Conservation (phyloP, 1,140 invertebrate genomes). For the Cataglyphis hispanica region DNA sequence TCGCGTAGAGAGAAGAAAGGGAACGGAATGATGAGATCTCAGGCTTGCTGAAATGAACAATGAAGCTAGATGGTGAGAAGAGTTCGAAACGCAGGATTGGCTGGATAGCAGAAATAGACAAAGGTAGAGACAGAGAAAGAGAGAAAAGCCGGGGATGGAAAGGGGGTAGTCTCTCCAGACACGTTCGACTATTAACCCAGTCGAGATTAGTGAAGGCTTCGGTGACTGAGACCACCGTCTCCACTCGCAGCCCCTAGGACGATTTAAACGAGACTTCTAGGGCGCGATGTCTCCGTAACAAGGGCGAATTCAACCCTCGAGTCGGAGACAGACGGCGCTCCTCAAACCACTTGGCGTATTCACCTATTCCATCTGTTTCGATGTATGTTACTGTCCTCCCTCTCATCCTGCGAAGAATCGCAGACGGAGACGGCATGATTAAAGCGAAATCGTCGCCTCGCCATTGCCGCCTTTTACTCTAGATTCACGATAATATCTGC, state of each 20-base stretch:
- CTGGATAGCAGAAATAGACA: conserved; percentile 21
- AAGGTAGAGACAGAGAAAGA: background rate
- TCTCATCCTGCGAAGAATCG: conserved; percentile 28
- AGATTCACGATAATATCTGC: background rate
- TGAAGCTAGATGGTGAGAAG: conserved; percentile 14
- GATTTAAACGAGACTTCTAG: conserved; percentile 70
- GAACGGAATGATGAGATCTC: conserved; percentile 66
- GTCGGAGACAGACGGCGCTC: conserved; percentile 54
- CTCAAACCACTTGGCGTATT: background rate
- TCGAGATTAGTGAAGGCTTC: conserved; percentile 76
- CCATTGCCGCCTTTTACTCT: conserved; percentile 7
- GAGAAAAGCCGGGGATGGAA: background rate
- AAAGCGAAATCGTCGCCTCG: conserved; percentile 41
- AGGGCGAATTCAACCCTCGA: conserved; percentile 69
- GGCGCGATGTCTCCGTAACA: conserved; percentile 66
- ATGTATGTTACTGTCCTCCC: background rate
- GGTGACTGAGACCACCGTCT: conserved; percentile 71
- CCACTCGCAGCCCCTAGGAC: conserved; percentile 66
- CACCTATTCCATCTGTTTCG: background rate
- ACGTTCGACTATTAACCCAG: conserved; percentile 80
- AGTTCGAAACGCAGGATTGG: conserved; percentile 7
- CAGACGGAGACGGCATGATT: conserved; percentile 27
- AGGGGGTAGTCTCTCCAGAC: conserved; percentile 71
- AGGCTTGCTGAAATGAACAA: conserved; percentile 70
- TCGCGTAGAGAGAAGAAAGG: conserved; percentile 52